Base-by-base conservation (phyloP, 2,113 vertebrate species). In the Bubo bubo region DNA sequence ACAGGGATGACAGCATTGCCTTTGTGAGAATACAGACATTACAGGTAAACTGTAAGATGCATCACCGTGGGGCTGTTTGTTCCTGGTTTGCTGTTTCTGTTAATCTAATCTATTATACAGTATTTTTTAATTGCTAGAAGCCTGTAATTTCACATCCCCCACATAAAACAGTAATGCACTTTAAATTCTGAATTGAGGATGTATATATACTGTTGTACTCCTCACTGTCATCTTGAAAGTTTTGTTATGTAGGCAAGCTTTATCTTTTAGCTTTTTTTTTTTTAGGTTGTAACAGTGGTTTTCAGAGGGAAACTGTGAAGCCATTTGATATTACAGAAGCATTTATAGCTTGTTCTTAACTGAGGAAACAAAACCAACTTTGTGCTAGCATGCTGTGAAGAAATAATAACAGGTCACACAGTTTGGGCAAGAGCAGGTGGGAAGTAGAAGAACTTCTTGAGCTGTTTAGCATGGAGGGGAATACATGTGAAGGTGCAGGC, bases 381-480 rank as follows among this genome's bases (percentile, higher is more conserved):
- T 79, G 11, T 79, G 35, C 49, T 60, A 14, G 0, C 1, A 0
- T 39, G 22, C 66, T 67, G 34, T 37, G 34, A 68, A 50, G 41
- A 83, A 66, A 9, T 12, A 27, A 4, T 45, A 9, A 24, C 17
- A 21, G 13, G 23, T 71, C 4, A 1, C 45, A 6, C 0, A 1
- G 17, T 80, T 84, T 49, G 55, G 53, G 26, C 13, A 52, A 23
- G 66, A 37, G 66, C 8, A 4, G 18, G 28, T 56, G 30, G 35
- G 63, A 68, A 62, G 23, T 23, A 49, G 34, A 23, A 21, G 34
- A 23, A 21, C 58, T 64, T 14, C 58, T 60, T 14, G 13, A 50
- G 55, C 37, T 3, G 1, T 52, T 55, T 35, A 24, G 12, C 0
- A 0, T 52, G 43, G 47, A 79, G 15, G 22, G 14, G 28, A 52